These are phyloP conservation scores for Cyanoramphus novaezelandiae DNA, from an alignment of 2,113 vertebrate species.

Conservation along the genomic window DNA sequence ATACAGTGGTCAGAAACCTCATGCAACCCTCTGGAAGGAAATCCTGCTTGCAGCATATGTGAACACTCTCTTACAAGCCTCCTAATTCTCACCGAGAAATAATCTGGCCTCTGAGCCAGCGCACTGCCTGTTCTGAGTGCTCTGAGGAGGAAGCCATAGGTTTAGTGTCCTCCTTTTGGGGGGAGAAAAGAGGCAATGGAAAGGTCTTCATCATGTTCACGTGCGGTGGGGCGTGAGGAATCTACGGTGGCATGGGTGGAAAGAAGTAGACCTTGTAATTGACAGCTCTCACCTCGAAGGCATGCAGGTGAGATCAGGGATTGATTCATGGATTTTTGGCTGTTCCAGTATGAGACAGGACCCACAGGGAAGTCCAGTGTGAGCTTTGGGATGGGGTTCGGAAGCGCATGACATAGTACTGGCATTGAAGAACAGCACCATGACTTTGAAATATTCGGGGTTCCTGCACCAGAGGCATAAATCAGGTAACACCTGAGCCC, in stretches of 20 bases:
- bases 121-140: background rate
- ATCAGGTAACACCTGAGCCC: background rate
- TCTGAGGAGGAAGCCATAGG: background rate
- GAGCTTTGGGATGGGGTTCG: background rate
- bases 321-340: background rate
- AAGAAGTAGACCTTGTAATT: background rate
- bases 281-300: background rate
- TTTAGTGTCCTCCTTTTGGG: background rate
- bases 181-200: background rate
- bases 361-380: background rate
- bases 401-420: accelerated
- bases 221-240: accelerated
- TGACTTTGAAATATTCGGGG: background rate
- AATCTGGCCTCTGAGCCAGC: background rate
- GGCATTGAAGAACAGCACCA: background rate
- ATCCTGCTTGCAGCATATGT: background rate
- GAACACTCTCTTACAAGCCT: background rate
- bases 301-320: background rate
- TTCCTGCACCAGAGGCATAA: background rate
- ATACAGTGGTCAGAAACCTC: constrained; percentile 48
- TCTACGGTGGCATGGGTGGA: accelerated
- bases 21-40: constrained; percentile 55
- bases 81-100: background rate
- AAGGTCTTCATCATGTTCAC: accelerated
- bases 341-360: background rate